Base-by-base conservation (phyloP, 2,113 vertebrate genomes). In the Forbesichthys papilliferus region DNA sequence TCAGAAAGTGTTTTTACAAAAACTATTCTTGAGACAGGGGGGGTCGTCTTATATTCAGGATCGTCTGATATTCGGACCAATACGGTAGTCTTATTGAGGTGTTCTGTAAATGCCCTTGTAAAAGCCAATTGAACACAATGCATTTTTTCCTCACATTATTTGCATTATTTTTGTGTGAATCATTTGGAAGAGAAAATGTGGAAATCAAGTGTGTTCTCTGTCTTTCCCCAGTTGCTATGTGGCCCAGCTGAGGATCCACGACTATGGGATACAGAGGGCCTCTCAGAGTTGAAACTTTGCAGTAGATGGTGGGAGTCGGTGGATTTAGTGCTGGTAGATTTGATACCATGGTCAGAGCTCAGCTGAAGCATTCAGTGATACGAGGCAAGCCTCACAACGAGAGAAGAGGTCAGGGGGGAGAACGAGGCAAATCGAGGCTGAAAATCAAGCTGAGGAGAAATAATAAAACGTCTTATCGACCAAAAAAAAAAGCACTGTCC, bases 401-500 rank as follows among this genome's bases (percentile, higher is more conserved):
- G 58, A 82, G 65, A 55, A 75, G 60, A 66, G n/a, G 67, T 69
- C 79, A 83, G 70, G 84, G 75, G 61, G 48, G 77, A 60, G 66
- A 47, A 64, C 81, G 80, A 71, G 53, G 62, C 47, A 83, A 80
- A 27, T 66, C 58, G 48, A 64, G 49, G 68, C 79, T 60, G 2
- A 80, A 84, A 53, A 20, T 68, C 49, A 84, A 42, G 11, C 52
- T 63, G 20, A 86, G 78, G 72, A 82, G 89, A 18, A 74, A 11
- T 53, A 84, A 83, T 71, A 91, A 93, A 54, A 96, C 95, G 85
- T 93, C 91, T 0, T 94, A 93, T 79, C 92, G 92, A 0, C 89
- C 92, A 54, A 90, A 93, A 48, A 88, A 64, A 63, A 93, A 93
- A 73, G 91, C 92, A 0, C 75, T 80, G 64, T 74, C 64, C 1